Base-by-base conservation (phyloP, 2,113 vertebrate genomes). In the Silurus meridionalis region DNA sequence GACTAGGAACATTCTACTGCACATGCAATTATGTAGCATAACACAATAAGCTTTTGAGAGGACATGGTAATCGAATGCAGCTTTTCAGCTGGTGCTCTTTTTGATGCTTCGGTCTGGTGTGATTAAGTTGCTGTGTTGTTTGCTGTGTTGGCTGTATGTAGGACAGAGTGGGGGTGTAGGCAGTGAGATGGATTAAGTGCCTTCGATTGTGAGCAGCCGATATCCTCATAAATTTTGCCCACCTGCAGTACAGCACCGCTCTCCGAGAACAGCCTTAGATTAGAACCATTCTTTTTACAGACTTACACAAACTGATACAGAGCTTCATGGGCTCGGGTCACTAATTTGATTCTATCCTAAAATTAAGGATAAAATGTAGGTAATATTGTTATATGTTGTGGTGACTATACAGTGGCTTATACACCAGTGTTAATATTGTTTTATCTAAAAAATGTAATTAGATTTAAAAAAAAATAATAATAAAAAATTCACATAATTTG, bases 81-180 rank as follows among this genome's bases (percentile, higher is more conserved):
- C 19, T 25, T 86, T 82, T 64, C 46, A 82, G 79, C 53, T 57
- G 75, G 46, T 46, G 64, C 77, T 57, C 7, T 74, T 60, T 61
- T 60, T 61, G 19, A 64, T 72, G 58, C 37, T 85, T 37, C 80
- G 19, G 48, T 9, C 52, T 69, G 48, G 58, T 82, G 69, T 57
- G 57, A 74, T 80, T 66, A 74, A 60, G 13, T 19, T 55, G 50
- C 48, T 46, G 66, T 50, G 64, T 69, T 60, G 19, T 5, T 37
- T 85, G 50, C 69, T 77, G 80, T 77, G 80, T 23, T 67, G 79
- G 17, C 11, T 64, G n/a, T 46, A 75, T 88, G 83, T 84, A 88
- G 87, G 83, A 63, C 67, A 74, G 66, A 64, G 72, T 57, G 78
- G 77, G 87, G 83, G 82, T 55, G 61, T 63, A 81, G 21, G 48